A percentile compares a stretch with the other conserved stretches of the same genome.
Evolutionary conservation across 2,113 vertebrate species (phyloP).

Genomic region (Tachysurus fulvidraco): DNA sequence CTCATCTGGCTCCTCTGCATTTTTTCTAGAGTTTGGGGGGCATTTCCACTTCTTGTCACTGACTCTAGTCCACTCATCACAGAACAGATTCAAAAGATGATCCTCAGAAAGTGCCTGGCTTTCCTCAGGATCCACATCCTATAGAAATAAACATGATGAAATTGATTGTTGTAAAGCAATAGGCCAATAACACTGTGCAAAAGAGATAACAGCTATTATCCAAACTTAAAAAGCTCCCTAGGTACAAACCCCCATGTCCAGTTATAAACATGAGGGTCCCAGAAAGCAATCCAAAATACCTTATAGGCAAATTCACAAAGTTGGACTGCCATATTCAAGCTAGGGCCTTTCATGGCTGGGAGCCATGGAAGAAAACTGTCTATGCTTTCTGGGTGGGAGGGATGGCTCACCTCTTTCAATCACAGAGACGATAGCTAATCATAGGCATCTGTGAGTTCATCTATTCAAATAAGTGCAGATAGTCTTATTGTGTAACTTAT

Average conservation of each 20-base stretch:
- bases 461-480: neutral
- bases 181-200: neutral
- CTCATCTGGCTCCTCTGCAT: constrained; percentile 25
- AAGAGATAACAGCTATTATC: neutral
- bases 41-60: neutral
- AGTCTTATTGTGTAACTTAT: neutral
- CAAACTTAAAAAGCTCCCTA: neutral
- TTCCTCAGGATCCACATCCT: constrained; percentile 7
- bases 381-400: neutral
- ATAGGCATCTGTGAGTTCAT: neutral
- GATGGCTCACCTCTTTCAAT: neutral
- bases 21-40: neutral
- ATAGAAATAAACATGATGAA: neutral
- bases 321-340: neutral
- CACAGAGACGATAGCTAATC: neutral
- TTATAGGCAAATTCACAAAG: neutral
- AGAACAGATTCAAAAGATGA: neutral
- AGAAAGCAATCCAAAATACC: neutral
- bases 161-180: neutral
- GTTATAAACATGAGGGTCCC: neutral
- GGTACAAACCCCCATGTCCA: neutral
- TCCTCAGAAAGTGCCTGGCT: neutral
- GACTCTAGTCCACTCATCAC: neutral
- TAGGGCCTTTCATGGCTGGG: neutral
- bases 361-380: neutral